Evolutionary conservation across 2,113 vertebrate species (phyloP).

Genomic region (Neodontobutis hainanensis): DNA sequence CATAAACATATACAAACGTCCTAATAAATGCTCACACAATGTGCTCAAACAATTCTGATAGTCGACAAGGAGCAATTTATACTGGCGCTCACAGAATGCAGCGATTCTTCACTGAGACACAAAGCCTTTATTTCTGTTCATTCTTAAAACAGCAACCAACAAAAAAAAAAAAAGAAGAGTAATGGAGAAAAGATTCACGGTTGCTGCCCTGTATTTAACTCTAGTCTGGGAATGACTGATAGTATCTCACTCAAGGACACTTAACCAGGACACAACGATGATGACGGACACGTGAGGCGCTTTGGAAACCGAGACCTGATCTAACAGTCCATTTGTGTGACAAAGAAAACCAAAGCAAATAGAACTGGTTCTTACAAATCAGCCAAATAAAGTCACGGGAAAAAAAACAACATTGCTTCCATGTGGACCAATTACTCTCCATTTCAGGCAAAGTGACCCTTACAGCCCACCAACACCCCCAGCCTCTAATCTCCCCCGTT

Average conservation of each 20-base stretch:
- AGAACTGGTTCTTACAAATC: slow-evolving; percentile 5
- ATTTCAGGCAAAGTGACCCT: slow-evolving; percentile 47
- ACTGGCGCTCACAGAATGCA: too few relatives aligned
- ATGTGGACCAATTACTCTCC: slow-evolving; percentile 44
- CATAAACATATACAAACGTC: too few relatives aligned
- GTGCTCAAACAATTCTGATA: too few relatives aligned
- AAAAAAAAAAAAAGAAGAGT: too few relatives aligned
- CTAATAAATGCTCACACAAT: too few relatives aligned
- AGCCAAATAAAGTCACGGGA: slow-evolving; percentile 15
- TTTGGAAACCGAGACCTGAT: slow-evolving; percentile 16
- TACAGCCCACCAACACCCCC: slow-evolving; percentile 26
- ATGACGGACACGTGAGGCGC: slow-evolving; percentile 23
- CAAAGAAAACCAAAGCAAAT: not conserved
- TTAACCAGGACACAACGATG: slow-evolving; percentile 14
- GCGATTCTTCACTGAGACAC: too few relatives aligned
- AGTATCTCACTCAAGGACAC: slow-evolving; percentile 12
- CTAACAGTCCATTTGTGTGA: slow-evolving; percentile 6
- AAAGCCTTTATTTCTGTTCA: too few relatives aligned
- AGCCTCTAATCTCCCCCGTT: slow-evolving; percentile 24
- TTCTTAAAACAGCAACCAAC: too few relatives aligned
- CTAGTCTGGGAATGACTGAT: not conserved
- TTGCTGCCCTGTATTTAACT: not conserved
- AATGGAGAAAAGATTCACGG: not conserved
- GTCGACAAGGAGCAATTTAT: too few relatives aligned
- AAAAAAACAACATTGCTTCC: slow-evolving; percentile 35